Conservation (phyloP, 2,113 vertebrate species). For the Ia io region DNA sequence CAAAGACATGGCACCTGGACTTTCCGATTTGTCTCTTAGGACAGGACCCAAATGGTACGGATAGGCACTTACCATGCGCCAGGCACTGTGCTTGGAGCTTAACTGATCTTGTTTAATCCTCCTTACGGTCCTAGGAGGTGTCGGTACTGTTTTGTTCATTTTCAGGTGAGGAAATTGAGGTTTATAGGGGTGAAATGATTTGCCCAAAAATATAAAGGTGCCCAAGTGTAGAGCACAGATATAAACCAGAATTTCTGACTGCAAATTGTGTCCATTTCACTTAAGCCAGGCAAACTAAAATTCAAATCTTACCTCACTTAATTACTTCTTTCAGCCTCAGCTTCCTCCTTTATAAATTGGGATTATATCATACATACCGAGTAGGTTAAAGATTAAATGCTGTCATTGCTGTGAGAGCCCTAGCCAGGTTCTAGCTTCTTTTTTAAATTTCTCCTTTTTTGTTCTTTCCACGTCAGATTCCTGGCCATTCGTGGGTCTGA, state of each 20-base stretch:
- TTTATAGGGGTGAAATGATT: slow-evolving; percentile 16
- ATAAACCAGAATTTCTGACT: not conserved
- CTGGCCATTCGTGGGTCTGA: not conserved
- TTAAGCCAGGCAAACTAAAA: not conserved
- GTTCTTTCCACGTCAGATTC: not conserved
- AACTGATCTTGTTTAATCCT: not conserved
- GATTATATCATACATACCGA: not conserved
- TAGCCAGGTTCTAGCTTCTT: slow-evolving; percentile 11
- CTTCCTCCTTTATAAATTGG: not conserved
- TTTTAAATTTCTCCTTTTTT: not conserved
- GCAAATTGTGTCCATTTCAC: not conserved
- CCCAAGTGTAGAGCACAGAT: not conserved
- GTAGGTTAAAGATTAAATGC: not conserved
- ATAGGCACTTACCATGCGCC: not conserved
- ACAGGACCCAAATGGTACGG: not conserved
- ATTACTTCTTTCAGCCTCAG: not conserved
- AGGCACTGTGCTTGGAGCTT: not conserved
- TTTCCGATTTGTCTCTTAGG: not conserved
- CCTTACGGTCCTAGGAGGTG: not conserved
- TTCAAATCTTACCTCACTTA: not conserved
- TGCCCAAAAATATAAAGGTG: not conserved
- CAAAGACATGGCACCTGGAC: not conserved
- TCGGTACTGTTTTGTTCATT: not conserved
- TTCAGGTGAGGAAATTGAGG: not conserved
- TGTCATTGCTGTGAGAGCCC: not conserved